Evolutionary conservation across 1,140 invertebrate genomes (phyloP), one percentile per base, ranked within the genome.

Genomic region (Calephelis virginiensis): DNA sequence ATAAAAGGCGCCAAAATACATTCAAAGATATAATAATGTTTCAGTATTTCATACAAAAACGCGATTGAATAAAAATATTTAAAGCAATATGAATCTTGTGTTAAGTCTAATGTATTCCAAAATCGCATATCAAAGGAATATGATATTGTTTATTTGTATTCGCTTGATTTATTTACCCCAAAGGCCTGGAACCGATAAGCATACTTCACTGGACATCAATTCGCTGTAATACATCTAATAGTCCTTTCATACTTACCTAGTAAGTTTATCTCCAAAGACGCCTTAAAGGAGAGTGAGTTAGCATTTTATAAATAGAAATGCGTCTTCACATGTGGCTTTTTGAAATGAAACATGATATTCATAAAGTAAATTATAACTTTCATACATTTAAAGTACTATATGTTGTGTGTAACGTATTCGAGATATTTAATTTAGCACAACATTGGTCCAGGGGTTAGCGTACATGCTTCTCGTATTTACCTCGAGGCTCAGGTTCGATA

Each of bases 131-230:
- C 53, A 59, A 28, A 12, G 28, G 53, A 12, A 59, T 38, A 38
- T 59, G 28, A 59, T 37, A 59, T 59, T 59, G 28, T 59, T 59
- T 59, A 37, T 59, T 59, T 59, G 53, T 59, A 37, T 12, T 37
- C 53, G 53, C 53, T 56, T 56, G 53, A 56, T 56, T 56, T 56
- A 56, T 37, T 56, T 56, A 56, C 28, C 53, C 53, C 13, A 56
- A 56, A 56, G 53, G 14, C 17, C 53, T 37, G 53, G 13, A 56
- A 28, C 17, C 28, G 53, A 59, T 59, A 59, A 59, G 53, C 53
- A 59, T 59, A 59, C 28, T 56, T 56, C 17, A 56, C 53, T 37
- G 28, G 53, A 28, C 53, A 28, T 56, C 53, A 56, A 56, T 56
- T 56, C 53, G 12, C 37, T 17, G 14, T 56, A 56, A 37, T 56